A percentile compares a stretch with the other conserved stretches of the same genome.
phyloP scores from a whole-genome alignment of 2,888 invertebrate species.

The Tigriopus californicus region DNA sequence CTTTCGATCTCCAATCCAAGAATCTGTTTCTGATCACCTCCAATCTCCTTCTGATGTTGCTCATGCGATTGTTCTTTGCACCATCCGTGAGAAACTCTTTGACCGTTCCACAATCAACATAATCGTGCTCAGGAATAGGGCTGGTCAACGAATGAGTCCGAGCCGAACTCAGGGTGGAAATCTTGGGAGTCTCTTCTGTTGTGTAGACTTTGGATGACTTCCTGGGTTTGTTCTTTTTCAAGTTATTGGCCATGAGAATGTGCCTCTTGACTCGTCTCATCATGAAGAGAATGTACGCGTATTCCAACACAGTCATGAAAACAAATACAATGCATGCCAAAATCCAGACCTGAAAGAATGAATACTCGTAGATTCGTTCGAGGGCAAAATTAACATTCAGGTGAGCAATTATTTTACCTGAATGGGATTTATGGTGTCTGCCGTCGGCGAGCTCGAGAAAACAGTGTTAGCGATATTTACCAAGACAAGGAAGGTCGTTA shows the following conservation, averaged over 20 bases:
- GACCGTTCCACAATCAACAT: too few species aligned
- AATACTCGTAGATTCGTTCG: background rate
- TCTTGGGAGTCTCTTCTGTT: background rate
- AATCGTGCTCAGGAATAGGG: too few species aligned
- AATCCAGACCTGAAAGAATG: constrained; percentile 6
- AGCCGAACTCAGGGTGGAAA: background rate
- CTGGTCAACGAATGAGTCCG: too few species aligned
- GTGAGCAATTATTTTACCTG: background rate
- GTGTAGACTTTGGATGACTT: background rate
- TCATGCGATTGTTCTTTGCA: too few species aligned
- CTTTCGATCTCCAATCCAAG: too few species aligned
- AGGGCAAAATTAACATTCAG: background rate
- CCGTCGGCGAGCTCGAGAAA: constrained; percentile 1
- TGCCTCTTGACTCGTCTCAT: background rate
- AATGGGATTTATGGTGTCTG: constrained; percentile 5
- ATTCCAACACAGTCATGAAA: background rate
- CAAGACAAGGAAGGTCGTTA: background rate
- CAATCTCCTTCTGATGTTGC: too few species aligned
- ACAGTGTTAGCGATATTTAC: constrained; percentile 3
- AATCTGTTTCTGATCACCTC: too few species aligned
- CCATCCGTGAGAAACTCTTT: too few species aligned
- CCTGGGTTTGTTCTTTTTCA: background rate
- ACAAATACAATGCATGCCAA: constrained; percentile 5
- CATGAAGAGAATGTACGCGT: background rate
- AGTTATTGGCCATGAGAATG: background rate